Percentiles rank a stretch among this genome's conserved stretches.
Conservation (phyloP, 1,140 invertebrate species). For the Marisa cornuarietis region DNA sequence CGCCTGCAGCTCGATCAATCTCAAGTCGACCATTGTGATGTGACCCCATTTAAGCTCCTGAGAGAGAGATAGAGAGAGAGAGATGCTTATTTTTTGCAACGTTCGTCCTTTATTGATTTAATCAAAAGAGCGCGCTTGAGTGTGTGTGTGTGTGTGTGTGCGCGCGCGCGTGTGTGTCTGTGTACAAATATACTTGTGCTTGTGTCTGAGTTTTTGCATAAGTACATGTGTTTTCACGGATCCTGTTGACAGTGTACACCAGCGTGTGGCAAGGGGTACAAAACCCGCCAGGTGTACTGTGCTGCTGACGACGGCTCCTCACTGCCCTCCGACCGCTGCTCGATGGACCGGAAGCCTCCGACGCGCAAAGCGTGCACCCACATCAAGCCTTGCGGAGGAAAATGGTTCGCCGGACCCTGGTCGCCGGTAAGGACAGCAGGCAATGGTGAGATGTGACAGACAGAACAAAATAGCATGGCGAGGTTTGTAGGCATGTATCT, state of each 20-base stretch:
- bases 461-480: too few species aligned
- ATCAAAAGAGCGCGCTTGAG: too few species aligned
- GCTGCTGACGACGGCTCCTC: conserved; percentile 47
- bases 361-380: conserved; percentile 50
- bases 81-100: too few species aligned
- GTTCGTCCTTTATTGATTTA: too few species aligned
- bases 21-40: too few species aligned
- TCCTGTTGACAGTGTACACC: conserved; percentile 71
- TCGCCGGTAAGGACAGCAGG: conserved; percentile 40
- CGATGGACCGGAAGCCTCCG: conserved; percentile 39
- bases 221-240: neutral
- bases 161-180: neutral
- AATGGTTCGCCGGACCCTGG: conserved; percentile 63
- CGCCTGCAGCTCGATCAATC: too few species aligned
- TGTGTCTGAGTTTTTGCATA: neutral
- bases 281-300: conserved; percentile 67
- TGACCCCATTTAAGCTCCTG: too few species aligned
- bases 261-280: conserved; percentile 74
- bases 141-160: too few species aligned
- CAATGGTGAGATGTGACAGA: too few species aligned
- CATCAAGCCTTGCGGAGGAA: conserved; percentile 57
- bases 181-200: neutral
- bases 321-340: conserved; percentile 48
- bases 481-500: too few species aligned
- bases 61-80: too few species aligned